phyloP scores from a whole-genome alignment of 2,113 vertebrate species.

The Turdus rufiventris region DNA sequence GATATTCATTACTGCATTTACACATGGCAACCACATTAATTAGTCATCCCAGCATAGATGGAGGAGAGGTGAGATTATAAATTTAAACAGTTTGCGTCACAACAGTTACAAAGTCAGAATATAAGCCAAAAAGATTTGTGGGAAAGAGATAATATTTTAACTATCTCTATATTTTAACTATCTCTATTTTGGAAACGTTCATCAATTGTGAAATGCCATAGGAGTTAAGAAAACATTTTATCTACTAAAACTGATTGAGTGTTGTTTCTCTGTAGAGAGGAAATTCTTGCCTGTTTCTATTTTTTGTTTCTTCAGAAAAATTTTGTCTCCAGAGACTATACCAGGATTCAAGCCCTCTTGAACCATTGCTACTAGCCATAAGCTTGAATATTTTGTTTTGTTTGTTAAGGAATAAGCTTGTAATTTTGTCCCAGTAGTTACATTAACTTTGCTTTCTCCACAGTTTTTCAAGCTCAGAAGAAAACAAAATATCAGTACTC shows the following conservation, averaged over 20 bases:
- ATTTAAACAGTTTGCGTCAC: not conserved
- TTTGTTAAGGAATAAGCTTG: constrained; percentile 38
- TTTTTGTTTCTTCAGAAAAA: constrained; percentile 53
- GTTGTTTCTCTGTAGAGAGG: constrained; percentile 37
- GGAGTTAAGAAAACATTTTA: constrained; percentile 65
- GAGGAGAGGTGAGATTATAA: constrained; percentile 11
- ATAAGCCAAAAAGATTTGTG: constrained; percentile 34
- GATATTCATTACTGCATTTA: not conserved
- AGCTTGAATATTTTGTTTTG: constrained; percentile 5
- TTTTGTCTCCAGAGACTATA: constrained; percentile 28
- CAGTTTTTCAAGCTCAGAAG: not conserved
- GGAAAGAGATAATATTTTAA: constrained; percentile 66
- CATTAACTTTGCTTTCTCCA: not conserved
- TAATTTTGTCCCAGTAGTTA: constrained; percentile 24
- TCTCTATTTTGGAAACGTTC: constrained; percentile 53
- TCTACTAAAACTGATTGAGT: constrained; percentile 54
- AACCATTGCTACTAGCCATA: constrained; percentile 22
- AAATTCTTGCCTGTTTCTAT: constrained; percentile 58
- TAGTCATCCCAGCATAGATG: not conserved
- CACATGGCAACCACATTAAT: not conserved
- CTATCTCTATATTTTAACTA: constrained; percentile 62
- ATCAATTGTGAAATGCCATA: constrained; percentile 55
- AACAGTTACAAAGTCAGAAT: not conserved
- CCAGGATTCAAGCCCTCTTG: constrained; percentile 32
- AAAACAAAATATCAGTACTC: not conserved